phyloP scores from a whole-genome alignment of 2,797 vertebrate species.

The Borostomias antarcticus region DNA sequence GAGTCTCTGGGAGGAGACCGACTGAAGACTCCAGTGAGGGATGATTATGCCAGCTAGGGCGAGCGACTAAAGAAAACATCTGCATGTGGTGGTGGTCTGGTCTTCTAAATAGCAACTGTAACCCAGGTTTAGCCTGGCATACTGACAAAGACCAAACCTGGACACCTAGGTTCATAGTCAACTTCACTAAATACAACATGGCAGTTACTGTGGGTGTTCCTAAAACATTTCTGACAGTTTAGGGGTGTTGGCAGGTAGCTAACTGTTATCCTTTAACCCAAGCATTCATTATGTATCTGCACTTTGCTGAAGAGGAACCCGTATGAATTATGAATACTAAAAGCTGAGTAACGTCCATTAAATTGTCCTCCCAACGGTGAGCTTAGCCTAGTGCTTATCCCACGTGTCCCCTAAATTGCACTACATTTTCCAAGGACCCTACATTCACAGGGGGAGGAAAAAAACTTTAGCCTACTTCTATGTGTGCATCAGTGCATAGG shows the following conservation, averaged over 20 bases:
- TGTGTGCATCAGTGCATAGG: too few species aligned
- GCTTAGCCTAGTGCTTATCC: constrained; percentile 63
- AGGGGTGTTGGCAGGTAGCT: constrained; percentile 67
- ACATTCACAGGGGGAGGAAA: too few species aligned
- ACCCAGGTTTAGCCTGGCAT: background rate
- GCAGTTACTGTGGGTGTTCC: constrained; percentile 36
- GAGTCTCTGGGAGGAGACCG: background rate
- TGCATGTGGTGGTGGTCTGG: background rate
- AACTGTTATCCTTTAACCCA: constrained; percentile 76
- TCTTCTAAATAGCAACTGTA: background rate
- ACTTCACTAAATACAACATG: background rate
- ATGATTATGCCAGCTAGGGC: background rate
- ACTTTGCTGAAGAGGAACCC: constrained; percentile 76
- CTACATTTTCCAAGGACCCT: constrained; percentile 22
- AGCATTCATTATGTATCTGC: constrained; percentile 80
- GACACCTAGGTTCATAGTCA: background rate
- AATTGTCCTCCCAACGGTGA: constrained; percentile 69
- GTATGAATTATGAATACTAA: constrained; percentile 85
- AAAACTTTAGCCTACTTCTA: too few species aligned
- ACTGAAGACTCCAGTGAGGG: background rate
- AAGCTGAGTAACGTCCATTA: constrained; percentile 82
- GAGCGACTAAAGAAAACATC: background rate
- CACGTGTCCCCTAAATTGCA: constrained; percentile 37
- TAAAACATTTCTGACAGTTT: constrained; percentile 58
- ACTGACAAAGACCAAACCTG: background rate